These are phyloP conservation scores for Trogon surrucura DNA, from an alignment of 2,113 vertebrate species.

Conservation along the genomic window DNA sequence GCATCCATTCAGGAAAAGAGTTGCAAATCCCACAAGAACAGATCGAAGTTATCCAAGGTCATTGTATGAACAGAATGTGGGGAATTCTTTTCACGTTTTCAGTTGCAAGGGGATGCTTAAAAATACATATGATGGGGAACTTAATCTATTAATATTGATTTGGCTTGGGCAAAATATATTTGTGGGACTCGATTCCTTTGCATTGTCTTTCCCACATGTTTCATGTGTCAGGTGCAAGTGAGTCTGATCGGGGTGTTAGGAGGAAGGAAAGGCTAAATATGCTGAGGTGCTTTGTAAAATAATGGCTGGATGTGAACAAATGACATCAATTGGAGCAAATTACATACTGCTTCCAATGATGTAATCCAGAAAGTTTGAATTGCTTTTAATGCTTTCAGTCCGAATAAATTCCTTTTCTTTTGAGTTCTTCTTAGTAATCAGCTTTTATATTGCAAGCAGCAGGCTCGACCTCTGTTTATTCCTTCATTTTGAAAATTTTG, in stretches of 20 bases:
- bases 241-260: not conserved
- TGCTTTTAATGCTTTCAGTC: slow-evolving; percentile 27
- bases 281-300: slow-evolving; percentile 40
- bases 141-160: not conserved
- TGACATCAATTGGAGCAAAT: slow-evolving; percentile 54
- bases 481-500: not conserved
- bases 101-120: not conserved
- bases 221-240: not conserved
- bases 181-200: not conserved
- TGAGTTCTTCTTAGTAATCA: slow-evolving; percentile 1
- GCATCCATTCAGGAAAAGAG: slow-evolving; percentile 51
- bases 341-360: slow-evolving; percentile 35
- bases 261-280: not conserved
- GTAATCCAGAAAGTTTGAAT: slow-evolving; percentile 41
- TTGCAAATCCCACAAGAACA: slow-evolving; percentile 39
- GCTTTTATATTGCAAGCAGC: not conserved
- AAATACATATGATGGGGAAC: not conserved
- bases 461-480: not conserved
- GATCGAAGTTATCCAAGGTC: slow-evolving; percentile 54
- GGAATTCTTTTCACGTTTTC: not conserved
- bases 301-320: slow-evolving; percentile 42
- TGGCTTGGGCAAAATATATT: not conserved
- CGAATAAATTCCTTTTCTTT: slow-evolving; percentile 25
- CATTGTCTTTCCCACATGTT: not conserved
- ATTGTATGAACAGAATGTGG: not conserved